Conservation (phyloP, 2,888 invertebrate genomes). For the Zhuqinia jingwanae region DNA sequence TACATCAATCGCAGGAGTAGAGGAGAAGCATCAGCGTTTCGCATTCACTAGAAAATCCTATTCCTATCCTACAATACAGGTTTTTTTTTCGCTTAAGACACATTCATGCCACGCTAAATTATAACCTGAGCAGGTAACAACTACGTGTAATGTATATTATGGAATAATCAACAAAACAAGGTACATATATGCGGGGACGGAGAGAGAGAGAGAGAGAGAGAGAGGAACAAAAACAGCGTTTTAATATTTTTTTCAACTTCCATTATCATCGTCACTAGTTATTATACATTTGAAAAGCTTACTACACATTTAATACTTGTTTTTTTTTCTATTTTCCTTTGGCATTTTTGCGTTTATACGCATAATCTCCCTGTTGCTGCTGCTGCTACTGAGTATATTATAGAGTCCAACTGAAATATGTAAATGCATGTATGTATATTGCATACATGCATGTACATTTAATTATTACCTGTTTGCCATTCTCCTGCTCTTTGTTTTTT, state of each 20-base stretch:
- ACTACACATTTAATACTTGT: neutral
- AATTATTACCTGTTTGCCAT: slow-evolving; percentile 65
- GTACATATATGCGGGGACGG: too few species aligned
- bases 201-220: slow-evolving; percentile 30
- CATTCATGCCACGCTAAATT: slow-evolving; percentile 13
- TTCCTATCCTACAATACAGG: slow-evolving; percentile 64
- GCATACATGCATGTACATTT: slow-evolving; percentile 35
- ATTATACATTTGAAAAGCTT: slow-evolving; percentile 26
- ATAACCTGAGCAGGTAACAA: slow-evolving; percentile 40
- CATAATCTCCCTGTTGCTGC: neutral
- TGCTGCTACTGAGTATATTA: neutral
- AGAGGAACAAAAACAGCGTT: slow-evolving; percentile 48
- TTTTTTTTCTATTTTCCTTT: slow-evolving; percentile 12
- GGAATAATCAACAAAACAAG: slow-evolving; percentile 60
- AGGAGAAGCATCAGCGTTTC: neutral
- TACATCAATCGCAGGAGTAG: too few species aligned
- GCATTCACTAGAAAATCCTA: slow-evolving; percentile 26
- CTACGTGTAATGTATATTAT: slow-evolving; percentile 23
- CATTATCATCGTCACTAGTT: slow-evolving; percentile 47
- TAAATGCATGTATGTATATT: neutral
- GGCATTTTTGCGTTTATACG: neutral
- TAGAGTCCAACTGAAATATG: neutral
- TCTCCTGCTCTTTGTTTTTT: slow-evolving; percentile 51
- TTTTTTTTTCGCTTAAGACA: slow-evolving; percentile 41
- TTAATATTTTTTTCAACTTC: slow-evolving; percentile 58